Base-by-base conservation (phyloP, 2,797 vertebrate genomes). In the Pseudopleuronectes americanus region DNA sequence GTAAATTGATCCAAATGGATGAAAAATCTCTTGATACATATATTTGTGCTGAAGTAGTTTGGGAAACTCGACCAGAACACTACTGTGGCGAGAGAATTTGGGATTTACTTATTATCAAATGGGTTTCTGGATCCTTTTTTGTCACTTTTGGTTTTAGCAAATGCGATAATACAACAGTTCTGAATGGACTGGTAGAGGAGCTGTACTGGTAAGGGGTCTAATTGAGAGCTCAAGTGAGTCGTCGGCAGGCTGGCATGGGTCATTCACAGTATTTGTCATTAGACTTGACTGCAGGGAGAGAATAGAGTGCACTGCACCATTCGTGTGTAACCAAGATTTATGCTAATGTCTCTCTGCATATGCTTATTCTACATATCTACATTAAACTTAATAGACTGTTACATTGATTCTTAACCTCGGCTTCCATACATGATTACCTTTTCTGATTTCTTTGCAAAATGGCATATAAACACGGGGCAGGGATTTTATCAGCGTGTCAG, bases 371-470 rank as follows among this genome's bases (percentile, higher is more conserved):
- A 96, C 96, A 97, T 97, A 98, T 98, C 96, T 98, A 97, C 97
- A 99, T 99, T 97, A 99, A 99, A 97, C 96, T 98, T 99, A 99
- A 99, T 99, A 98, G 97, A 96, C 96, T 99, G 97, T 99, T 98
- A 99, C 97, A 99, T 99, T 98, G 96, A 97, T 98, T 99, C 96
- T 99, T 99, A 99, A 99, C 97, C 97, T 95, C 95, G 84, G 94
- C 93, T 96, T 98, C 96, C 95, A 98, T 97, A 97, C 97, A 97
- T 98, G 97, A 99, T 99, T 99, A 99, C 96, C 96, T 98, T 96
- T 93, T 94, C 96, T 96, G 96, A 99, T 99, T 99, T 97, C 96
- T 96, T 96, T 94, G 94, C 97, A 97, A 97, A 94, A 93, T 92
- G 95, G 89, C 89, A 96, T 95, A 97, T 97, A 97, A 99, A 97